Conservation (phyloP, 2,888 invertebrate genomes). For the Torymus texanus region DNA sequence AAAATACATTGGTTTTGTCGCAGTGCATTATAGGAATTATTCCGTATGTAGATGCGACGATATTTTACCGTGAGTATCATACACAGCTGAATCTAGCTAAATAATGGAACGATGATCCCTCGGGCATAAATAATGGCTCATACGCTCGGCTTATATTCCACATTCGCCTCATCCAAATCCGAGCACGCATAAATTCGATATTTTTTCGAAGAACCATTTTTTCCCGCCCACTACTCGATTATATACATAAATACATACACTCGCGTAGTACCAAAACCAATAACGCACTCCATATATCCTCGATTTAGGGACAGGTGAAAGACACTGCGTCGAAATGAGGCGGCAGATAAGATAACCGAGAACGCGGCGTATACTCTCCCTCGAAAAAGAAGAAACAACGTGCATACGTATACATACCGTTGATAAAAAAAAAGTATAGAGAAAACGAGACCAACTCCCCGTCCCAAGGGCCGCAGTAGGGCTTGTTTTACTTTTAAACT, state of each 20-base stretch:
- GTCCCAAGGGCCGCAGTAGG: slow-evolving; percentile 14
- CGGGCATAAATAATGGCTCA: slow-evolving; percentile 13
- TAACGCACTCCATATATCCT: slow-evolving; percentile 53
- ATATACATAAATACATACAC: background rate
- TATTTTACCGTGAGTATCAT: too few species aligned
- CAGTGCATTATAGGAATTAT: too few species aligned
- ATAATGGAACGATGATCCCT: background rate
- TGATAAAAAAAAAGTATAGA: slow-evolving; percentile 20
- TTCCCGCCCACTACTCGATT: too few species aligned
- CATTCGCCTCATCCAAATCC: slow-evolving; percentile 14
- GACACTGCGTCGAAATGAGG: slow-evolving; percentile 34
- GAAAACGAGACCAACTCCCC: background rate
- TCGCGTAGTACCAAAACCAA: slow-evolving; percentile 46
- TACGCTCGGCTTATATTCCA: background rate
- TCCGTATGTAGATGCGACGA: too few species aligned
- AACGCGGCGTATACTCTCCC: background rate
- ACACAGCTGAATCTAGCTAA: background rate
- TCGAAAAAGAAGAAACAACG: background rate
- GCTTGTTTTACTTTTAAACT: slow-evolving; percentile 72
- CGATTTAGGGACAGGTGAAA: slow-evolving; percentile 50
- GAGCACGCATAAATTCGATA: slow-evolving; percentile 16
- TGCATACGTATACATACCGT: background rate
- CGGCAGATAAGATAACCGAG: slow-evolving; percentile 50
- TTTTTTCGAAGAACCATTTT: slow-evolving; percentile 16
- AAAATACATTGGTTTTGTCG: too few species aligned